Percentiles rank a stretch among this genome's conserved stretches.
Conservation (phyloP, 2,888 invertebrate genomes). For the Nysson spinosus region DNA sequence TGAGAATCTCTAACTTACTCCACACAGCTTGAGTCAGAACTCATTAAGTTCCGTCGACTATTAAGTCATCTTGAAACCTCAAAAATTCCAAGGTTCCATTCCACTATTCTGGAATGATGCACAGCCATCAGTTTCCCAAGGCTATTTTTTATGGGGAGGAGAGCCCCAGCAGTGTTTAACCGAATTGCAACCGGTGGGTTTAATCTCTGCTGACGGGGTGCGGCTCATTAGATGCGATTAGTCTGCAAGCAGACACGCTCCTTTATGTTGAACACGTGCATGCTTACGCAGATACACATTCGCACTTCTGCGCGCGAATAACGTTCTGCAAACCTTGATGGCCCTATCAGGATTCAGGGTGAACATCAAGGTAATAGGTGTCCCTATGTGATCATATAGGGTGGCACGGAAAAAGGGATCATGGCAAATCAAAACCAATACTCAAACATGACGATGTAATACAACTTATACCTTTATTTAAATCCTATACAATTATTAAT, state of each 20-base stretch:
- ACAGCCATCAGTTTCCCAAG: constrained; percentile 21
- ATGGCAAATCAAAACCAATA: too few relatives aligned
- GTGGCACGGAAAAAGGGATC: too few relatives aligned
- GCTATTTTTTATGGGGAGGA: constrained; percentile 20
- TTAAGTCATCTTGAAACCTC: too few relatives aligned
- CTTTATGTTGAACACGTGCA: constrained; percentile 43
- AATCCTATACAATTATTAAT: too few relatives aligned
- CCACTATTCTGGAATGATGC: neutral
- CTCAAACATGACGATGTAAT: too few relatives aligned
- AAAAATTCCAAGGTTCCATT: neutral
- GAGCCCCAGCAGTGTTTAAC: constrained; percentile 38
- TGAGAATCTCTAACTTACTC: too few relatives aligned
- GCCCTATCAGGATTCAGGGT: constrained; percentile 64
- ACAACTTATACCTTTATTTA: too few relatives aligned
- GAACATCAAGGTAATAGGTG: too few relatives aligned
- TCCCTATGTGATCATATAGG: too few relatives aligned
- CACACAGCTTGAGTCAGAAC: too few relatives aligned
- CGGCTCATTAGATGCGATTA: constrained; percentile 72
- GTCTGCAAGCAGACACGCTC: constrained; percentile 60
- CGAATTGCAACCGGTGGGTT: constrained; percentile 53
- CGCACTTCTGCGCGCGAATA: constrained; percentile 38
- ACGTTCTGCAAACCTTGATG: constrained; percentile 41
- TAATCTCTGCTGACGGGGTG: constrained; percentile 66
- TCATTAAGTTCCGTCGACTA: too few relatives aligned
- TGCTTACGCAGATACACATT: constrained; percentile 32